Evolutionary conservation across 2,888 invertebrate genomes (phyloP).

Genomic region (Agonopterix subpropinquella): DNA sequence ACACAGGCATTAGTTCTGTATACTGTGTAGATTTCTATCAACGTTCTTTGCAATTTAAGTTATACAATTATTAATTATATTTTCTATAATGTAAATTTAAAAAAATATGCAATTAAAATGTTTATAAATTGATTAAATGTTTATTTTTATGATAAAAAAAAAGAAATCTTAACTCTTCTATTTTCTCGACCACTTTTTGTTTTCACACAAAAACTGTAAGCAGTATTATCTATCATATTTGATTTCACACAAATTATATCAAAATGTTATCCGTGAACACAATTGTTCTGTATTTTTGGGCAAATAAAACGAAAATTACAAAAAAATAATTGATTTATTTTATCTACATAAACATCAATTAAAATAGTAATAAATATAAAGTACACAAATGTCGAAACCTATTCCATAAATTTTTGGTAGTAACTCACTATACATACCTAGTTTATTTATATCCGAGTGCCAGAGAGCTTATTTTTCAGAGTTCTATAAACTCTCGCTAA

Average conservation of each 20-base stretch:
- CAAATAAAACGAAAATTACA: conserved; percentile 1
- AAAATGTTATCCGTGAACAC: too few species aligned
- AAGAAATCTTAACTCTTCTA: neutral
- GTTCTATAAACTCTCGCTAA: too few species aligned
- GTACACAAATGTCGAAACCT: conserved; percentile 1
- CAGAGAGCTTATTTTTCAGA: neutral
- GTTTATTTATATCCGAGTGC: neutral
- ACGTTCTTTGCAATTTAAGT: conserved; percentile 20
- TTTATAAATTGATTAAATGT: conserved; percentile 19
- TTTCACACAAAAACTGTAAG: neutral
- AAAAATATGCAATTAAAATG: conserved; percentile 29
- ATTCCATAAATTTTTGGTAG: conserved; percentile 4
- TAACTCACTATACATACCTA: neutral
- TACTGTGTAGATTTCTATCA: conserved; percentile 3
- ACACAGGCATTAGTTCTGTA: conserved; percentile 10
- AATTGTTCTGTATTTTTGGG: neutral
- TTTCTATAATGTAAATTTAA: conserved; percentile 22
- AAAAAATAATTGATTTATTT: conserved; percentile 13
- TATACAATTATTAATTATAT: conserved; percentile 24
- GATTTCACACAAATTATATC: too few species aligned
- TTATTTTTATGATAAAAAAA: conserved; percentile 4
- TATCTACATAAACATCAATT: conserved; percentile 17
- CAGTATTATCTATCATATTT: too few species aligned
- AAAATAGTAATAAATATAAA: conserved; percentile 6
- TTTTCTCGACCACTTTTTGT: neutral